Evolutionary conservation across 2,797 vertebrate genomes (phyloP).

Genomic region (Tenualosa thibaudeaui): DNA sequence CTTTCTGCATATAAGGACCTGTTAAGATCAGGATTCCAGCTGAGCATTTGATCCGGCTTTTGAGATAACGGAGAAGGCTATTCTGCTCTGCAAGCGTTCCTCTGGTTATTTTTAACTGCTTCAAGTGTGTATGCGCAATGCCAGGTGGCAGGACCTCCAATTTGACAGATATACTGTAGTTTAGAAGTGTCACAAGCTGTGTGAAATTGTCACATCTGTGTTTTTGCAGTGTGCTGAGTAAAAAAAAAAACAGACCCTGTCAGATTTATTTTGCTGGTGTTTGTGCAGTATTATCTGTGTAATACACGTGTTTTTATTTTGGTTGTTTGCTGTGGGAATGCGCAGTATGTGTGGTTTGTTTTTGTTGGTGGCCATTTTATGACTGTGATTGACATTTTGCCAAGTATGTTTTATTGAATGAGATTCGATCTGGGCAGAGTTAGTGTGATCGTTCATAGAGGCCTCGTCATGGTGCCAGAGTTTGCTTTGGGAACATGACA

Average conservation of each 20-base stretch:
- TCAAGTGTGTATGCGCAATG: conserved; percentile 68
- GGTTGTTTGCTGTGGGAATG: background rate
- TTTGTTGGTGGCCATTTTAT: conserved; percentile 5
- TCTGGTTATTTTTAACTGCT: conserved; percentile 90
- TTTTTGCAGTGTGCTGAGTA: background rate
- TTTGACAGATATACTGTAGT: conserved; percentile 42
- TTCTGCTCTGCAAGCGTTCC: conserved; percentile 83
- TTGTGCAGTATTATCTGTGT: conserved; percentile 1
- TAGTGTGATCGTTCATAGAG: background rate
- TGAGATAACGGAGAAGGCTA: conserved; percentile 76
- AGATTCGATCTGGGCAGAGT: background rate
- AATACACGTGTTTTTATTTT: background rate
- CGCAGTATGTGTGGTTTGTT: background rate
- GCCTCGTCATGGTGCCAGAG: background rate
- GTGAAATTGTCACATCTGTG: background rate
- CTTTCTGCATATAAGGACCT: conserved; percentile 84
- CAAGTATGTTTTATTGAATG: background rate
- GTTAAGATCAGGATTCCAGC: conserved; percentile 80
- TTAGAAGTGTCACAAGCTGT: conserved; percentile 34
- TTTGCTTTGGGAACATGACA: background rate
- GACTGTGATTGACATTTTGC: conserved; percentile 11
- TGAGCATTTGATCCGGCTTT: conserved; percentile 80
- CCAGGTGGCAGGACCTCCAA: conserved; percentile 65
- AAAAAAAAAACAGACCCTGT: background rate
- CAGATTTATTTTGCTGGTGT: background rate